phyloP scores from a whole-genome alignment of 2,888 invertebrate species.

The Chrysolina americana region DNA sequence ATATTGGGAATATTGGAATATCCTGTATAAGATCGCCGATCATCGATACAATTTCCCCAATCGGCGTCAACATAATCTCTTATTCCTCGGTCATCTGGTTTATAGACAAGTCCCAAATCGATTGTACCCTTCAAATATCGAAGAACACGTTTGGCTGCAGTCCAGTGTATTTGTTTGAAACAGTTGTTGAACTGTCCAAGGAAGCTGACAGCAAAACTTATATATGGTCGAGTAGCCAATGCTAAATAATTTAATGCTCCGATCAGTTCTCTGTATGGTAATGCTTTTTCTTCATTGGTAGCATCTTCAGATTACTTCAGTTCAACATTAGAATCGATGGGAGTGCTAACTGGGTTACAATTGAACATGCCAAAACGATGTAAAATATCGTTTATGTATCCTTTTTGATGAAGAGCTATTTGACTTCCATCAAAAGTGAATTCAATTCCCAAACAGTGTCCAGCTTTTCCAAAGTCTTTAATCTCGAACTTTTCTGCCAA shows the following conservation, averaged over 20 bases:
- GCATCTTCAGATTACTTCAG: not conserved
- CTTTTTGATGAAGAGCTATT: slow-evolving; percentile 47
- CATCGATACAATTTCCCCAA: not conserved
- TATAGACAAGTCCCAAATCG: not conserved
- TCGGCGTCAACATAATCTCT: not conserved
- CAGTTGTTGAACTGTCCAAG: not conserved
- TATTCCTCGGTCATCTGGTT: not conserved
- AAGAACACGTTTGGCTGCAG: not conserved
- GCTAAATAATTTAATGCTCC: too few relatives aligned
- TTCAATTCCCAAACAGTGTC: slow-evolving; percentile 55
- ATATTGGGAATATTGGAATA: too few relatives aligned
- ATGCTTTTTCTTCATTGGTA: not conserved
- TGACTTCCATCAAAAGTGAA: slow-evolving; percentile 38
- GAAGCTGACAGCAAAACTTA: not conserved
- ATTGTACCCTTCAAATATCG: not conserved
- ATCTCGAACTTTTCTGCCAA: slow-evolving; percentile 49
- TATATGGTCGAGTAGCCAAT: not conserved
- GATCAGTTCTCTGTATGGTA: too few relatives aligned
- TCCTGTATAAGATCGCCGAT: not conserved
- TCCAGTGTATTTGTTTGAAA: not conserved
- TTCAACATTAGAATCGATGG: slow-evolving; percentile 29
- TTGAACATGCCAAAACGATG: slow-evolving; percentile 56
- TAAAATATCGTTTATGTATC: slow-evolving; percentile 54
- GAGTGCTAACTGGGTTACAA: slow-evolving; percentile 54
- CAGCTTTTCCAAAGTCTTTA: too few relatives aligned